Evolutionary conservation across 2,888 invertebrate species (phyloP).

Genomic region (Masnerella sp.): DNA sequence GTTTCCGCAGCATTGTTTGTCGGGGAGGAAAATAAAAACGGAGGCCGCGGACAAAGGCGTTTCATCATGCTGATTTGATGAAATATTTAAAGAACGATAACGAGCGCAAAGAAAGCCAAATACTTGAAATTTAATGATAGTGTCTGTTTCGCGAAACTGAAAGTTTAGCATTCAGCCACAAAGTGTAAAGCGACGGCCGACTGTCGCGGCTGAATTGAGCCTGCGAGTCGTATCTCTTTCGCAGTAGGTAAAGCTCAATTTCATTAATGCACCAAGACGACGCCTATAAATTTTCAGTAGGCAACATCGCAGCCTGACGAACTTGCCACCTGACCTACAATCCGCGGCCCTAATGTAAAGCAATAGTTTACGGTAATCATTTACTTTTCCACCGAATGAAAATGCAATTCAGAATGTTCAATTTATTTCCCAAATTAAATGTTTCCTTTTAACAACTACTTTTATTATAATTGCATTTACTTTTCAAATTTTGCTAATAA

Average conservation of each 20-base stretch:
- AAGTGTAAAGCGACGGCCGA: conserved; percentile 52
- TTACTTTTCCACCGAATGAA: conserved; percentile 44
- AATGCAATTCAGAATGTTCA: conserved; percentile 41
- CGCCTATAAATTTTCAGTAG: conserved; percentile 60
- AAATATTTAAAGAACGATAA: conserved; percentile 54
- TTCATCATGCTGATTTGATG: conserved; percentile 43
- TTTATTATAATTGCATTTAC: conserved; percentile 49
- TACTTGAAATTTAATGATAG: conserved; percentile 53
- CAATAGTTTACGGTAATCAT: conserved; percentile 51
- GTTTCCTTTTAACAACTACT: conserved; percentile 36
- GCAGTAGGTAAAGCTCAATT: conserved; percentile 54
- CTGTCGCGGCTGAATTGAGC: conserved; percentile 51
- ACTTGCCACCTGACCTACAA: conserved; percentile 58
- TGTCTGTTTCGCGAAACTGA: conserved; percentile 47
- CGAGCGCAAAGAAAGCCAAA: conserved; percentile 49
- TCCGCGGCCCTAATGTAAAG: conserved; percentile 35
- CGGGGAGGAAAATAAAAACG: background rate
- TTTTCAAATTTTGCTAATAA: conserved; percentile 31
- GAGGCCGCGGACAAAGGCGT: conserved; percentile 1
- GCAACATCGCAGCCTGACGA: conserved; percentile 49
- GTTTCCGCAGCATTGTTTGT: conserved; percentile 13
- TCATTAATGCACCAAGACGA: conserved; percentile 59
- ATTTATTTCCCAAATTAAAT: conserved; percentile 45
- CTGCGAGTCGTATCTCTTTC: conserved; percentile 52
- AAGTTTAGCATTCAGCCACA: conserved; percentile 53